Evolutionary conservation across 2,113 vertebrate genomes (phyloP).

Genomic region (Syngnathoides biaculeatus): DNA sequence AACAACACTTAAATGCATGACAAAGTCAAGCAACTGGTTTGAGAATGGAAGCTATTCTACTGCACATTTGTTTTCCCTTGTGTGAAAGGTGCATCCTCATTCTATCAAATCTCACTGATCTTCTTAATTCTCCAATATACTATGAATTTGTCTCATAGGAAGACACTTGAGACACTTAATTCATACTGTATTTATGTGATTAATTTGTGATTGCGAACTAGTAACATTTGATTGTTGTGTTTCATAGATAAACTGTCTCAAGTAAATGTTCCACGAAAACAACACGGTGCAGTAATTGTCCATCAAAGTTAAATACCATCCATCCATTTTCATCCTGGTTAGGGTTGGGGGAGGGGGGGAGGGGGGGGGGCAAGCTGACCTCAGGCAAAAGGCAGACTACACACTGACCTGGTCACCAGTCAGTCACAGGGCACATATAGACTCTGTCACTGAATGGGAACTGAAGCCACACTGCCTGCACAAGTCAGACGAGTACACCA

Average conservation of each 20-base stretch:
- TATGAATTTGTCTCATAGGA: background rate
- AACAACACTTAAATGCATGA: too few relatives aligned
- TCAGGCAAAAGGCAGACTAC: too few relatives aligned
- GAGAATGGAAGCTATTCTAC: background rate
- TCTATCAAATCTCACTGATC: background rate
- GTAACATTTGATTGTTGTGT: background rate
- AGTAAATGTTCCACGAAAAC: background rate
- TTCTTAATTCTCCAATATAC: background rate
- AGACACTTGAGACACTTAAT: background rate
- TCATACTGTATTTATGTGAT: too few relatives aligned
- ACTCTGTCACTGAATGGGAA: too few relatives aligned
- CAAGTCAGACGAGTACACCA: too few relatives aligned
- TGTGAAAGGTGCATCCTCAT: background rate
- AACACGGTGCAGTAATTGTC: background rate
- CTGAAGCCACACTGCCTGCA: too few relatives aligned
- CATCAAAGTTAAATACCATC: background rate
- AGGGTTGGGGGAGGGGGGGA: too few relatives aligned
- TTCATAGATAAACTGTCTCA: constrained; percentile 1
- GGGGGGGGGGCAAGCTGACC: too few relatives aligned
- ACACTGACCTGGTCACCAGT: too few relatives aligned
- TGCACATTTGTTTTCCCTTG: background rate
- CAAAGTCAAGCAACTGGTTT: background rate
- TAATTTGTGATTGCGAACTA: background rate
- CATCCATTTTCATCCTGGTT: too few relatives aligned
- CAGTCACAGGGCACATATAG: too few relatives aligned